Base-by-base conservation (phyloP, 2,888 invertebrate species). In the Acanthosepion lycidas region DNA sequence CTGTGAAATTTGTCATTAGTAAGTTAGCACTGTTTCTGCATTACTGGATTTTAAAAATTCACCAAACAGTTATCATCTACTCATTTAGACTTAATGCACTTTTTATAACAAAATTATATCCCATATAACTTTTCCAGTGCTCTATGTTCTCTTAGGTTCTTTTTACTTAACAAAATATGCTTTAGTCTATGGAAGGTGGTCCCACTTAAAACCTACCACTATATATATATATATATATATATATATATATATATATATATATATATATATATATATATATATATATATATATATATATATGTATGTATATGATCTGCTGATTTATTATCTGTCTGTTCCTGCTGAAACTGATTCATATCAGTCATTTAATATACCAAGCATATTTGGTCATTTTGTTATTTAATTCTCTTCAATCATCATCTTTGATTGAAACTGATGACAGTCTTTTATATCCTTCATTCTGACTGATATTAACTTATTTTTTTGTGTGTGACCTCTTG, bases 131-230 rank as follows among this genome's bases (percentile, higher is more conserved):
- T n/a, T 78, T 12, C 9, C 78, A 33, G 78, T 78, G 78, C 78
- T 78, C 78, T 78, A 78, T 78, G 78, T 78, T 78, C 78, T 33
- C 15, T 78, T 78, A 78, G 78, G 78, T 78, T 78, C n/a, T 78
- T 78, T 42, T 78, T 78, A 78, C 15, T 78, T 78, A 78, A 78
- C 15, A 78, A 78, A 78, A n/a, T 78, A 78, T 78, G n/a, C 33
- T 78, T 78, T 78, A 78, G 78, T 78, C 78, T 78, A n/a, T 78
- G 78, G 33, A 78, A 78, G 78, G 78, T 78, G 78, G n/a, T 78
- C 78, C 78, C 78, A 78, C 15, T 78, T 78, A 78, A 78, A 78
- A 78, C 78, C 78, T 78, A 4, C 33, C n/a, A n/a, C n/a, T 78
- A 78, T 78, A 78, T 78, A 78, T 78, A 78, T 42, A 42, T 42